Conservation (phyloP, 1,140 invertebrate genomes). For the Heterodera schachtii region DNA sequence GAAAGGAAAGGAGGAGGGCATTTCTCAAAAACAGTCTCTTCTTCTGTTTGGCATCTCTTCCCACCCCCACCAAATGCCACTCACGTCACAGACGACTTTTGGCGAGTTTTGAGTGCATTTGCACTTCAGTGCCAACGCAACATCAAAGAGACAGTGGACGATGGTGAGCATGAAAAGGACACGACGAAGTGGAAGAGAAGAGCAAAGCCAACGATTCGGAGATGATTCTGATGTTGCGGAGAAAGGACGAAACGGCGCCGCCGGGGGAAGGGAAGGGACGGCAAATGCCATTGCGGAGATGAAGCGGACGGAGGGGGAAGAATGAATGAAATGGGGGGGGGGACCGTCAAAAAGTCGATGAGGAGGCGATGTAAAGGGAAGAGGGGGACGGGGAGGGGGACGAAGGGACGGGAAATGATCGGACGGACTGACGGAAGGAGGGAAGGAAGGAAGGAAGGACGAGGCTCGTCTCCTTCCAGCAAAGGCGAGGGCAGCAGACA, state of each 20-base stretch:
- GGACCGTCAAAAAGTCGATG: not conserved
- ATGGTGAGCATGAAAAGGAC: conserved; percentile 12
- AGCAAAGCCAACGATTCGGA: not conserved
- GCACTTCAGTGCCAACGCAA: conserved; percentile 36
- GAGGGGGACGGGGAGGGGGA: not conserved
- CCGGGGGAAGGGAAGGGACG: too few species aligned
- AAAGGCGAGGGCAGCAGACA: not conserved
- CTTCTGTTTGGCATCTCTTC: not conserved
- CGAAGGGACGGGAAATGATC: not conserved
- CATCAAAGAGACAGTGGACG: conserved; percentile 26
- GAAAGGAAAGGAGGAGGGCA: too few species aligned
- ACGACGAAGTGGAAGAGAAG: conserved; percentile 1
- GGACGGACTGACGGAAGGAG: not conserved
- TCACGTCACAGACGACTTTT: conserved; percentile 36
- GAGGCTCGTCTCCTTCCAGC: not conserved
- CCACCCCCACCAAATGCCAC: not conserved
- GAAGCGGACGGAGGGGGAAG: not conserved
- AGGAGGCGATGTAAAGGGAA: not conserved
- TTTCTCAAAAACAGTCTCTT: not conserved
- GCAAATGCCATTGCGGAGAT: not conserved
- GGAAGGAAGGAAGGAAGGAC: too few species aligned
- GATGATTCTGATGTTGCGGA: not conserved
- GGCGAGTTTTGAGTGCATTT: conserved; percentile 43
- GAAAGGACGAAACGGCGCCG: not conserved
- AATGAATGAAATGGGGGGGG: too few species aligned